phyloP scores from a whole-genome alignment of 2,888 invertebrate genomes.

The Synergus japonicus region DNA sequence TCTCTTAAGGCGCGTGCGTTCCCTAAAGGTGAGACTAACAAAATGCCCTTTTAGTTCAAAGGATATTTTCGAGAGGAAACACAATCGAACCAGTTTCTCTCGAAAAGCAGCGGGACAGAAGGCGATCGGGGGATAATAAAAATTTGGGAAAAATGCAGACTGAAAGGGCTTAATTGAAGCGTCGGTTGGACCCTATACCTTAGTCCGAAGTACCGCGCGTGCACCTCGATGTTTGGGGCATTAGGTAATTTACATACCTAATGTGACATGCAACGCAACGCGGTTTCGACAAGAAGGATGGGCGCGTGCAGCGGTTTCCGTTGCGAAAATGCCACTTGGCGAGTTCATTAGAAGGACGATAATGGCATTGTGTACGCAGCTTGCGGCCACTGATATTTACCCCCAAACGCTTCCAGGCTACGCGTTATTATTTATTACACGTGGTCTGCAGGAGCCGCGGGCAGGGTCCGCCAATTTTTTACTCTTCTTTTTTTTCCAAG shows the following conservation, averaged over 20 bases:
- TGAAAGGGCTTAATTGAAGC: slow-evolving; percentile 60
- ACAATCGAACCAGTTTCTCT: slow-evolving; percentile 31
- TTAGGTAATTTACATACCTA: slow-evolving; percentile 67
- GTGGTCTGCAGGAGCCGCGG: slow-evolving; percentile 36
- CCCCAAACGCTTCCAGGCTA: slow-evolving; percentile 51
- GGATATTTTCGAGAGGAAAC: background rate
- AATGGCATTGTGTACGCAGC: slow-evolving; percentile 59
- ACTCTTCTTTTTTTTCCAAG: slow-evolving; percentile 8
- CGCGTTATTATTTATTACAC: slow-evolving; percentile 62
- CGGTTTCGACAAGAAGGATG: slow-evolving; percentile 40
- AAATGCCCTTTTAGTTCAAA: background rate
- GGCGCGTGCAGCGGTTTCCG: slow-evolving; percentile 59
- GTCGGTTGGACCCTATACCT: slow-evolving; percentile 55
- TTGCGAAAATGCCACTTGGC: slow-evolving; percentile 65
- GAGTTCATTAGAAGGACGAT: slow-evolving; percentile 66
- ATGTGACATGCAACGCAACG: slow-evolving; percentile 47
- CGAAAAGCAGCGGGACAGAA: slow-evolving; percentile 1
- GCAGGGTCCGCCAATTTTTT: slow-evolving; percentile 23
- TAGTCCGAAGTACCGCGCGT: slow-evolving; percentile 44
- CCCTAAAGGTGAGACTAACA: background rate
- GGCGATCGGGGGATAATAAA: slow-evolving; percentile 23
- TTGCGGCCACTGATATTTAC: slow-evolving; percentile 51
- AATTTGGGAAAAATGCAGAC: slow-evolving; percentile 20
- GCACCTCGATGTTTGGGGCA: slow-evolving; percentile 36
- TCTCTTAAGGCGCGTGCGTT: background rate